Evolutionary conservation across 2,888 invertebrate species (phyloP).

Genomic region (Scaptomyza reducta): DNA sequence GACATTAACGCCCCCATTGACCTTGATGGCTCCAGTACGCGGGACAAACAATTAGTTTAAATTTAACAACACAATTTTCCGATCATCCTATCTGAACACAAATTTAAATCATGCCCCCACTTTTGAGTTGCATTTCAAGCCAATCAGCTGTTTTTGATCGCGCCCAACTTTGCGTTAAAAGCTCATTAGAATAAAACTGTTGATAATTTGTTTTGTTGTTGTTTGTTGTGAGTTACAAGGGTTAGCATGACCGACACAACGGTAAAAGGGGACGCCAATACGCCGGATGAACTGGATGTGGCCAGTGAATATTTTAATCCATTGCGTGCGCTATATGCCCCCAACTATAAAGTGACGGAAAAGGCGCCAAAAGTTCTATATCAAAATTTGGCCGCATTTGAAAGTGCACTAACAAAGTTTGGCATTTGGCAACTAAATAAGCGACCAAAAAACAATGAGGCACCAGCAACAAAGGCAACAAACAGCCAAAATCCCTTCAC

Average conservation of each 20-base stretch:
- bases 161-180: conserved; percentile 1
- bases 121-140: neutral
- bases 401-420: conserved; percentile 83
- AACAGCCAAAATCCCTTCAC: conserved; percentile 5
- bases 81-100: conserved; percentile 85
- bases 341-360: conserved; percentile 84
- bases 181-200: neutral
- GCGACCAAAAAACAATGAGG: conserved; percentile 27
- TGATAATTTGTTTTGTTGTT: neutral
- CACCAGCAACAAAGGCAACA: neutral
- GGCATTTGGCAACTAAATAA: conserved; percentile 78
- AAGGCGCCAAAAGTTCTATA: conserved; percentile 87
- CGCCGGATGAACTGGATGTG: conserved; percentile 84
- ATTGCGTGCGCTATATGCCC: conserved; percentile 88
- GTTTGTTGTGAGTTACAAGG: neutral
- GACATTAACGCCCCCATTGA: conserved; percentile 85
- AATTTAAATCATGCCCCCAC: neutral
- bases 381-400: conserved; percentile 89
- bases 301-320: conserved; percentile 88
- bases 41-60: too few relatives aligned
- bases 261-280: neutral
- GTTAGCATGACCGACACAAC: conserved; percentile 17
- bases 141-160: conserved; percentile 11
- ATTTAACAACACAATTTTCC: too few relatives aligned
- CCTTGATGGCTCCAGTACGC: conserved; percentile 82